Conservation (phyloP, 2,113 vertebrate genomes). For the Gymnobelideus leadbeateri region DNA sequence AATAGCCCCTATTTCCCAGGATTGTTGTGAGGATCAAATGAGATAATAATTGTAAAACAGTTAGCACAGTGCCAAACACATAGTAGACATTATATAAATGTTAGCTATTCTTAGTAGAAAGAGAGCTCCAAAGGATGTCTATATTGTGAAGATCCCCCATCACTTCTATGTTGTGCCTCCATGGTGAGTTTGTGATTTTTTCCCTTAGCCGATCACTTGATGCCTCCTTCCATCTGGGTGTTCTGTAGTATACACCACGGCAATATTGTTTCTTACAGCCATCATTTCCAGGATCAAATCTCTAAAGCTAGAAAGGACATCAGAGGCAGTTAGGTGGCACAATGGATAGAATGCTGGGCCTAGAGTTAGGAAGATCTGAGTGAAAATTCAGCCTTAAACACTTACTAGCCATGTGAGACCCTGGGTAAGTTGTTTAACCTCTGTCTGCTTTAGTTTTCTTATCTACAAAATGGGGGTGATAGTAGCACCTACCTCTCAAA, state of each 20-base stretch:
- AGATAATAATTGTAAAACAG: not conserved
- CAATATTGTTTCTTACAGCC: not conserved
- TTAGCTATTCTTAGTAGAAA: not conserved
- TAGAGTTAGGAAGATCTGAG: not conserved
- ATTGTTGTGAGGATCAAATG: not conserved
- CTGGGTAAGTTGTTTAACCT: not conserved
- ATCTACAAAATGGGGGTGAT: not conserved
- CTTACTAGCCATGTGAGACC: not conserved
- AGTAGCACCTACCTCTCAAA: not conserved
- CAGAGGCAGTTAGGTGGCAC: not conserved
- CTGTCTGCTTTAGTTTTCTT: not conserved
- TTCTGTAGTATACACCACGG: not conserved
- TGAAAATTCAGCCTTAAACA: not conserved
- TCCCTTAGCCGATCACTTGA: not conserved
- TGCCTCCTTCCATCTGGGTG: not conserved
- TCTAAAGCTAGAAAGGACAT: not conserved
- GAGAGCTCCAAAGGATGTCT: not conserved
- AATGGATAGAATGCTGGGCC: not conserved
- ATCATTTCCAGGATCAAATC: not conserved
- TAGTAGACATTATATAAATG: not conserved
- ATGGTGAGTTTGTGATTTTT: not conserved
- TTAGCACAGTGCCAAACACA: not conserved
- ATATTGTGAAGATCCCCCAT: not conserved
- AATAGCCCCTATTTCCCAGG: not conserved
- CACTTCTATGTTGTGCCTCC: not conserved